A percentile compares a stretch with the other conserved stretches of the same genome.
phyloP scores from a whole-genome alignment of 1,140 invertebrate genomes.

The Drosophila gunungcola region DNA sequence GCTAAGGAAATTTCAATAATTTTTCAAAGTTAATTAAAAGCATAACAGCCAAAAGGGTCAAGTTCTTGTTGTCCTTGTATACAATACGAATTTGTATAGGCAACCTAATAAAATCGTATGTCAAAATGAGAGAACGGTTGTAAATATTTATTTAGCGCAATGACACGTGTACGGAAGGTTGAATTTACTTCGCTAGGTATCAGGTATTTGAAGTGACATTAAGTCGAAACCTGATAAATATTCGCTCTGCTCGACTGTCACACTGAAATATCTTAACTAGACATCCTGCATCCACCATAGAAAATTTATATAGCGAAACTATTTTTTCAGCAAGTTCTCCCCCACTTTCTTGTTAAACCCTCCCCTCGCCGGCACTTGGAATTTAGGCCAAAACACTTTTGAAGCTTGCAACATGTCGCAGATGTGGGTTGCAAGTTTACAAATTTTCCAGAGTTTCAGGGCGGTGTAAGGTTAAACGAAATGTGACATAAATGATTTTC shows the following conservation, averaged over 20 bases:
- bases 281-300: constrained; percentile 18
- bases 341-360: constrained; percentile 5
- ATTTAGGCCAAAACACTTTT: constrained; percentile 77
- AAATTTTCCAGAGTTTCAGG: constrained; percentile 23
- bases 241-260: constrained; percentile 60
- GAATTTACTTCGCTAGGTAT: constrained; percentile 9
- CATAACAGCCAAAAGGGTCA: background rate
- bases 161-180: constrained; percentile 15
- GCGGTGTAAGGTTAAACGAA: constrained; percentile 36
- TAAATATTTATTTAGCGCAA: constrained; percentile 38
- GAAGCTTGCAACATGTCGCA: constrained; percentile 33
- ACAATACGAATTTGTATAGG: constrained; percentile 50
- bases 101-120: constrained; percentile 47
- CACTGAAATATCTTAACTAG: constrained; percentile 54
- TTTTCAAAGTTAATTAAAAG: background rate
- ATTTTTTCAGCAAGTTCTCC: constrained; percentile 34
- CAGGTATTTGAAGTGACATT: constrained; percentile 52
- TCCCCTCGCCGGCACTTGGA: constrained; percentile 49
- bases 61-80: constrained; percentile 27
- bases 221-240: constrained; percentile 52
- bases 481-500: constrained; percentile 56
- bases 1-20: background rate
- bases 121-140: constrained; percentile 49
- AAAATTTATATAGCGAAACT: constrained; percentile 71
- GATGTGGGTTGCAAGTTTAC: constrained; percentile 37